Conservation (phyloP, 2,888 invertebrate species). For the Eupithecia centaureata region DNA sequence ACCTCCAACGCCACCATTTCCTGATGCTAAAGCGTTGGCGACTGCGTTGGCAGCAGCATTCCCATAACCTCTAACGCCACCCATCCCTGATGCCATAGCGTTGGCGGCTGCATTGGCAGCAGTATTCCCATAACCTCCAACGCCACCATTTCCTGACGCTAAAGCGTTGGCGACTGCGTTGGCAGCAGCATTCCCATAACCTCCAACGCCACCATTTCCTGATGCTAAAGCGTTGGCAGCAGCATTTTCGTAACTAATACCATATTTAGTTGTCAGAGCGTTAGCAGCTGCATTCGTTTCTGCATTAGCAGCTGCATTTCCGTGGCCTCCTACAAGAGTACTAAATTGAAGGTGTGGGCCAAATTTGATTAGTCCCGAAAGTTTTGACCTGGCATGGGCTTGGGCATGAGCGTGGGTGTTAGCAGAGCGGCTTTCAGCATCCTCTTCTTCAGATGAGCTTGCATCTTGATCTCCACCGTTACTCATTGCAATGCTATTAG, state of each 20-base stretch:
- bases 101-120: neutral
- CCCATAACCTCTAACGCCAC: neutral
- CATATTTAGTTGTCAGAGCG: no score
- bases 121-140: no score
- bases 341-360: neutral
- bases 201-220: neutral
- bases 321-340: neutral
- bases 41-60: constrained; percentile 10
- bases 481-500: neutral
- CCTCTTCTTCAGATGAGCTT: neutral
- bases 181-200: neutral
- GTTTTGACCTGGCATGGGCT: neutral
- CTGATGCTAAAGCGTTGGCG: neutral
- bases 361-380: neutral
- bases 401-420: constrained; percentile 23
- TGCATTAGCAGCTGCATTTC: constrained; percentile 1
- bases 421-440: constrained; percentile 11
- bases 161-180: neutral
- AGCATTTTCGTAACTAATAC: neutral
- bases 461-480: neutral
- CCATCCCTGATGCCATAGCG: neutral
- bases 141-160: neutral
- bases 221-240: neutral
- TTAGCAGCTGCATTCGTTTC: neutral
- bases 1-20: neutral